These are phyloP conservation scores for Sebastes minor DNA, from an alignment of 2,797 vertebrate species.

Conservation along the genomic window DNA sequence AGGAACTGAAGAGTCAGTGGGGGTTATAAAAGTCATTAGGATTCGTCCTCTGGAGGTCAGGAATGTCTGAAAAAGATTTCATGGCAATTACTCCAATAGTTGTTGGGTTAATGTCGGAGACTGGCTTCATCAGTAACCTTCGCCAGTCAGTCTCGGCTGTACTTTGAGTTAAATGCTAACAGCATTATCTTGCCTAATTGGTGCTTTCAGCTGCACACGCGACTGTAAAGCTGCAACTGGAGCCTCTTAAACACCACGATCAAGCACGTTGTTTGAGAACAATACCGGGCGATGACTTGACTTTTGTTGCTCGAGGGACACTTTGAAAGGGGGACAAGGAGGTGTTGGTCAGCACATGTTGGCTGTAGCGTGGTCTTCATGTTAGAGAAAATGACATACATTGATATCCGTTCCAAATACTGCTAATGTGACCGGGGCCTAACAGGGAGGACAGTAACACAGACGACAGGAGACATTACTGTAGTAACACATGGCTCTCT, in stretches of 20 bases:
- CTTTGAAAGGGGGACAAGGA: background rate
- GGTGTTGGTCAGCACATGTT: background rate
- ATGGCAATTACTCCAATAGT: background rate
- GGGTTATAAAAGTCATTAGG: background rate
- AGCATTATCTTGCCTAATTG: background rate
- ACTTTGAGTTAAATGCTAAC: background rate
- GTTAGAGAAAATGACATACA: background rate
- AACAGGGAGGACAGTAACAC: background rate
- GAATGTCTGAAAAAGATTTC: no score
- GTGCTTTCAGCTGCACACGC: background rate
- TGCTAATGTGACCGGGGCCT: background rate
- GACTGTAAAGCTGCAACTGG: background rate
- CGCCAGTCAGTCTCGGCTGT: background rate
- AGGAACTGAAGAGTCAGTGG: background rate
- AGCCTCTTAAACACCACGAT: background rate
- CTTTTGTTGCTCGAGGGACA: background rate
- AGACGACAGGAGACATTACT: background rate
- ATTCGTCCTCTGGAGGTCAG: rapidly evolving
- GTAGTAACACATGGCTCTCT: background rate
- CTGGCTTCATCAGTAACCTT: background rate
- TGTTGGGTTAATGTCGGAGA: background rate
- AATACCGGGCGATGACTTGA: background rate
- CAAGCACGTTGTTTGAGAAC: background rate
- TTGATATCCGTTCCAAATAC: rapidly evolving
- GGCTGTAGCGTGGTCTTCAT: background rate